These are phyloP conservation scores for Lacerta agilis DNA, from an alignment of 2,797 vertebrate genomes.

Conservation along the genomic window DNA sequence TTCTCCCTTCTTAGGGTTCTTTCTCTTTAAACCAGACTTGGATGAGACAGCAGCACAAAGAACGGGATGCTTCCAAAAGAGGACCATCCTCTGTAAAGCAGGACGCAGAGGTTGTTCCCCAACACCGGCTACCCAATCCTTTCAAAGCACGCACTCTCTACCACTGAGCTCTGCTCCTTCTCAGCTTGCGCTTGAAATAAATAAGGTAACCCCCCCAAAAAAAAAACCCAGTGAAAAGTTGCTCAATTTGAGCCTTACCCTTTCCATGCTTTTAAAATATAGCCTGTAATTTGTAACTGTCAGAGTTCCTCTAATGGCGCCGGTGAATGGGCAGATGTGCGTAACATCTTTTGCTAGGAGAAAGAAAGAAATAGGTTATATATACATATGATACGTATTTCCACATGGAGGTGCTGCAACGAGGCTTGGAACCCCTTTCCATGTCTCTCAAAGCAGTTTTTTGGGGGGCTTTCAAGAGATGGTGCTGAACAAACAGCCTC, in stretches of 20 bases:
- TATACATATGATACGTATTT: conserved; percentile 1
- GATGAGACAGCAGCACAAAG: no score
- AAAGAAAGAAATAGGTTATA: neutral
- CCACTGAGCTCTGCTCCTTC: neutral
- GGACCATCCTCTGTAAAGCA: neutral
- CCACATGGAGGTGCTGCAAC: neutral
- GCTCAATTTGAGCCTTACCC: conserved; percentile 80
- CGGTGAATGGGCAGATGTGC: conserved; percentile 96
- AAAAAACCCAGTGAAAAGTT: neutral
- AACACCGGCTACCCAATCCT: neutral
- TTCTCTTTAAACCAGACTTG: no score
- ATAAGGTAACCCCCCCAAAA: neutral
- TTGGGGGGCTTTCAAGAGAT: no score
- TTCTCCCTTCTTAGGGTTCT: no score
- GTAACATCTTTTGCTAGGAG: conserved; percentile 91
- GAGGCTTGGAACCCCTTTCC: neutral
- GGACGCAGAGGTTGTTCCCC: neutral
- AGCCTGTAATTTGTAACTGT: conserved; percentile 95
- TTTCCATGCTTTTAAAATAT: conserved; percentile 95
- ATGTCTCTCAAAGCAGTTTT: neutral
- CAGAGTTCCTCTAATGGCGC: conserved; percentile 90
- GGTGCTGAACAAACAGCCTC: no score
- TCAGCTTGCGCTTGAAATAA: neutral
- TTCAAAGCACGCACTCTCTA: neutral
- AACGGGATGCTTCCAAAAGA: no score